Evolutionary conservation across 2,888 invertebrate genomes (phyloP).

Genomic region (Ptychoptera contaminata): DNA sequence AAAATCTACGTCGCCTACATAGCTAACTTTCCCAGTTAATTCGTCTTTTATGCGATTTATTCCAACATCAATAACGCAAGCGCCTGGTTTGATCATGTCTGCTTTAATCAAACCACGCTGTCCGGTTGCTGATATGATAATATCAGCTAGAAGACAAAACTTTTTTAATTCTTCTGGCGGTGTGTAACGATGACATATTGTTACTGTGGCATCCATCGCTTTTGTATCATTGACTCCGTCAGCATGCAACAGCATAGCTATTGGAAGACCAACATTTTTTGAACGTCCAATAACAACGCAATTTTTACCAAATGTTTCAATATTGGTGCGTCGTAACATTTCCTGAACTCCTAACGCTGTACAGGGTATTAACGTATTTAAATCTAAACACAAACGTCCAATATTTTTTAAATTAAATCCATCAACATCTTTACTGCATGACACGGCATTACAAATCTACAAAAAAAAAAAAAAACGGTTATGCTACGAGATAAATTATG

Average conservation of each 20-base stretch:
- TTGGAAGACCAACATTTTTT: constrained; percentile 83
- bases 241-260: constrained; percentile 68
- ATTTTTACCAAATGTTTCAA: constrained; percentile 71
- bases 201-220: constrained; percentile 75
- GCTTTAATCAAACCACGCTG: constrained; percentile 58
- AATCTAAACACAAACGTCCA: constrained; percentile 58
- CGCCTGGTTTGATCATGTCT: constrained; percentile 80
- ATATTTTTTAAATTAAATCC: constrained; percentile 76
- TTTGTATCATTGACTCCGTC: constrained; percentile 52
- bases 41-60: constrained; percentile 54
- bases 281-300: constrained; percentile 81
- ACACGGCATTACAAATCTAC: constrained; percentile 52
- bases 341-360: constrained; percentile 51
- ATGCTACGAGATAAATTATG: not conserved
- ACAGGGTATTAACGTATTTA: constrained; percentile 60
- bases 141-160: constrained; percentile 38
- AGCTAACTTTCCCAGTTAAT: constrained; percentile 45
- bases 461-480: constrained; percentile 21
- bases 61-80: constrained; percentile 79
- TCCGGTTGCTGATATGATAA: constrained; percentile 36
- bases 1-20: constrained; percentile 84
- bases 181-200: constrained; percentile 78
- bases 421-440: constrained; percentile 76
- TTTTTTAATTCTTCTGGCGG: constrained; percentile 56
- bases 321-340: constrained; percentile 35